Evolutionary conservation across 2,888 invertebrate genomes (phyloP).

Genomic region (Bellardia pandia): DNA sequence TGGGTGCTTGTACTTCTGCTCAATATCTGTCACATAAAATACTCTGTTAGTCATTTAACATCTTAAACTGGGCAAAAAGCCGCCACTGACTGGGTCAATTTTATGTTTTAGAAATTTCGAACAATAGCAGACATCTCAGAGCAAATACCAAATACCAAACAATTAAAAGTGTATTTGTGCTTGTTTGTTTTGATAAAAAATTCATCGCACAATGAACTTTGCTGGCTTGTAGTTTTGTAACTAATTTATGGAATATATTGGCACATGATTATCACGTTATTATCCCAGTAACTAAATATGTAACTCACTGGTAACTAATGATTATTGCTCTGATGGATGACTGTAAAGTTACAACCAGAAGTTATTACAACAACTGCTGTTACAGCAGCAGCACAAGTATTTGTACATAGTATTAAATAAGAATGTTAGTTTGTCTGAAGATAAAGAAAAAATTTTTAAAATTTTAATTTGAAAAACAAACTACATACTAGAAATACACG

Average conservation of each 20-base stretch:
- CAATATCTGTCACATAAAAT: background rate
- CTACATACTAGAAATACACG: too few relatives aligned
- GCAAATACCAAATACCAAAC: background rate
- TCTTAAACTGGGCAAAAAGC: background rate
- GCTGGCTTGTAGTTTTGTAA: background rate
- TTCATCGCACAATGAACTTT: conserved; percentile 56
- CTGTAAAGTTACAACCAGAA: background rate
- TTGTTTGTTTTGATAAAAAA: background rate
- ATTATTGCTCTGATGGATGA: background rate
- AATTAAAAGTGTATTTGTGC: background rate
- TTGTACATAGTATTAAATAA: too few relatives aligned
- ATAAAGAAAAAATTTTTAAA: too few relatives aligned
- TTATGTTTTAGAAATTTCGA: background rate
- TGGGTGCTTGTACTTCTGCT: background rate
- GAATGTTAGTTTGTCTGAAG: too few relatives aligned
- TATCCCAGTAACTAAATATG: background rate
- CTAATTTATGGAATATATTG: conserved; percentile 30
- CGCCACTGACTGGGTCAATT: conserved; percentile 50
- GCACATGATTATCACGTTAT: conserved; percentile 49
- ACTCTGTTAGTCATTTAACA: conserved; percentile 44
- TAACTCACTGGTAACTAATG: background rate
- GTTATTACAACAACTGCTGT: background rate
- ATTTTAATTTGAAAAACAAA: too few relatives aligned
- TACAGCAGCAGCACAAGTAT: background rate
- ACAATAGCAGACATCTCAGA: conserved; percentile 6